Base-by-base conservation (phyloP, 2,888 invertebrate species). In the Elegia similella region DNA sequence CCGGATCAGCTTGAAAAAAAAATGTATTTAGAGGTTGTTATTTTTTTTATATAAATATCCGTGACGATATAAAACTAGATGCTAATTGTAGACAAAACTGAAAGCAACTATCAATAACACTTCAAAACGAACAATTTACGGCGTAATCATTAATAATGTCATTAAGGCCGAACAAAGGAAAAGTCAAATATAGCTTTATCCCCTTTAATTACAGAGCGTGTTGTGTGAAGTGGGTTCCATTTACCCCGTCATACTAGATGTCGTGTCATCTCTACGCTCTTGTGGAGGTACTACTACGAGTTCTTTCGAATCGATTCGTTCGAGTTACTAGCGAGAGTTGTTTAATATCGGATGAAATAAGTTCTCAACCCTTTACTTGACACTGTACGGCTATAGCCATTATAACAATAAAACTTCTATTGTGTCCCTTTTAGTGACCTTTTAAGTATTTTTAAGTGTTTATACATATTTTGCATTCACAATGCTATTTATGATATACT, bases 161-260 rank as follows among this genome's bases (percentile, higher is more conserved):
- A 58, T 56, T 44, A 56, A 16, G 46, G 38, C 23, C 47, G 50
- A 42, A 52, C 56, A 57, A 57, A 59, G 56, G 57, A 52, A 53
- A 38, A 58, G 52, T 58, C 59, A 59, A 58, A 64, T 60, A 62
- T 59, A 64, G 63, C 55, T 56, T 30, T 54, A 57, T 56, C 57
- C 52, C 61, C 56, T 64, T 62, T 73, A 76, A 76, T 75, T 75
- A 76, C 73, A 73, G 68, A 66, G 61, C 62, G 66, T 60, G 66
- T 65, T 55, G 62, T 62, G 70, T 65, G 65, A 69, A 73, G 73
- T 69, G 73, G 76, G 73, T 69, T 69, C 73, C 69, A 69, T 73
- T 73, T 69, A 64, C 62, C 57, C 66, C 73, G 70, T 68, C 71
- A 71, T 68, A 66, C 61, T 53, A 62, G 67, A 67, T 66, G 68